A percentile compares a stretch with the other conserved stretches of the same genome.
phyloP scores from a whole-genome alignment of 2,797 vertebrate genomes.

The Melanotaenia parkinsoni region DNA sequence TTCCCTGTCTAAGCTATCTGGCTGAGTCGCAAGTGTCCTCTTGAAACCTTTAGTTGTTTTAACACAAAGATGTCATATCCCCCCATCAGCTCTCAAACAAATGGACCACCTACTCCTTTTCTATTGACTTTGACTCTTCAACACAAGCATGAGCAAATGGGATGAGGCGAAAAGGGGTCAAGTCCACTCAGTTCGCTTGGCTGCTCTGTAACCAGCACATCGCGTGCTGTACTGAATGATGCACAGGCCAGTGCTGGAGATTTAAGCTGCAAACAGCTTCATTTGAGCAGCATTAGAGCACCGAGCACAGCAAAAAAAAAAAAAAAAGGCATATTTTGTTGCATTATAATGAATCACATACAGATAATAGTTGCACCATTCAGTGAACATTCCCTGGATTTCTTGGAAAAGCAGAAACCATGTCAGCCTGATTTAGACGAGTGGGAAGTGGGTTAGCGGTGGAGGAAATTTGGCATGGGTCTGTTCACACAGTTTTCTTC shows the following conservation, averaged over 20 bases:
- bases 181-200: constrained; percentile 61
- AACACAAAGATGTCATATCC: constrained; percentile 53
- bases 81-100: constrained; percentile 60
- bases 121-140: constrained; percentile 50
- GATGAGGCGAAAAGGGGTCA: constrained; percentile 60
- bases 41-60: constrained; percentile 53
- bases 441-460: constrained; percentile 73
- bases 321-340: constrained; percentile 12
- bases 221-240: constrained; percentile 57
- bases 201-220: constrained; percentile 71
- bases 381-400: constrained; percentile 74
- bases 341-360: constrained; percentile 5
- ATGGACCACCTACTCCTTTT: constrained; percentile 50
- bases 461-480: constrained; percentile 75
- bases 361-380: constrained; percentile 10
- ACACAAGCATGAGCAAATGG: constrained; percentile 61
- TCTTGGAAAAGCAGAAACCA: constrained; percentile 54
- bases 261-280: constrained; percentile 61
- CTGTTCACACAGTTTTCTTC: constrained; percentile 69
- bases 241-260: constrained; percentile 59
- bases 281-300: constrained; percentile 44
- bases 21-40: constrained; percentile 26
- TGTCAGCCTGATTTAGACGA: constrained; percentile 52
- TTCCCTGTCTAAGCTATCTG: constrained; percentile 25
- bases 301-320: constrained; percentile 19